Base-by-base conservation (phyloP, 2,113 vertebrate species). In the Dinomys branickii region DNA sequence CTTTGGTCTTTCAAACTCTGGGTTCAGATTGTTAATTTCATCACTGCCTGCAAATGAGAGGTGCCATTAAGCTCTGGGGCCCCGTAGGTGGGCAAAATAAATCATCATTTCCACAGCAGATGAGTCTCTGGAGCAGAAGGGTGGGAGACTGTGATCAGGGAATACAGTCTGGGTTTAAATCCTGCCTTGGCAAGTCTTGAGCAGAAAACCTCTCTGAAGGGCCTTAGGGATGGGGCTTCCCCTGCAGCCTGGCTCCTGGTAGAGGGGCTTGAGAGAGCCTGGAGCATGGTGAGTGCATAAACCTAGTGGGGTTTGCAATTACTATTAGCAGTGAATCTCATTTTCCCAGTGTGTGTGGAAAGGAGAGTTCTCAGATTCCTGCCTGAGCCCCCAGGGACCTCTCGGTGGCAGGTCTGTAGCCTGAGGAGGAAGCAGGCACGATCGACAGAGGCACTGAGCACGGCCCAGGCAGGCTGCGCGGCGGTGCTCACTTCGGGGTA, bases 401-500 rank as follows among this genome's bases (percentile, higher is more conserved):
- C n/a, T 22, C 4, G 16, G 67, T 77, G 56, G 61, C 30, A 59
- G 65, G 71, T 30, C 54, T 61, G 0, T 11, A 75, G 87, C 35
- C 38, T 30, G 7, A 87, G 80, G 54, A 59, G 3, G 67, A 93
- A 35, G 81, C 1, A 22, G 2, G 52, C 9, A 28, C 54, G 41
- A 33, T 58, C 26, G 26, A 73, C 11, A 11, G 38, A 41, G 67
- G 33, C 50, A 3, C 33, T 26, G 47, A 38, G 24, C 35, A 33
- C 44, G 12, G 9, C 3, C 30, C 2, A 2, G 4, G 61, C 1
- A 16, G 58, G 47, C 67, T 0, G 10, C 2, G 3, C 4, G 1
- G 75, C 2, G 71, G 0, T 4, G 73, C 95, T 63, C 97, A 99
- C 99, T 97, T 98, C 95, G 12, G 99, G 98, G 97, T 99, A 99